These are phyloP conservation scores for Cacatua alba DNA, from an alignment of 2,113 vertebrate species.

Conservation along the genomic window DNA sequence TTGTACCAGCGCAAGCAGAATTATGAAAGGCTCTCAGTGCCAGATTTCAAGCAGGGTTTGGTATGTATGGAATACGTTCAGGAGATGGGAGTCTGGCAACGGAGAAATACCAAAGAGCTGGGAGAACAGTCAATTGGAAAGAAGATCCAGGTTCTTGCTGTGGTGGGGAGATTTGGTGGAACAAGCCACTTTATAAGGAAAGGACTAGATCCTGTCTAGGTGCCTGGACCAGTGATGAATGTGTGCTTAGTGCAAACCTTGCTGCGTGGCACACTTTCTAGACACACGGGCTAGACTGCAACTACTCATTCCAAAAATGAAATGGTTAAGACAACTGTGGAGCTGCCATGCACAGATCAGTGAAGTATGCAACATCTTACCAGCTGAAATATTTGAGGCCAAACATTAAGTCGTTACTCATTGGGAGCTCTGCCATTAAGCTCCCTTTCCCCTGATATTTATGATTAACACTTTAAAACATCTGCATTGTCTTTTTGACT, in stretches of 20 bases:
- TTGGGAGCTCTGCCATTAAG: background rate
- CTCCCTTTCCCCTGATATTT: slow-evolving; percentile 19
- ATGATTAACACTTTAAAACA: slow-evolving; percentile 49
- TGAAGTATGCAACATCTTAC: background rate
- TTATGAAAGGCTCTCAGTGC: background rate
- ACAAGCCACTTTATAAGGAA: background rate
- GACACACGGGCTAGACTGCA: background rate
- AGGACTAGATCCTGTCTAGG: background rate
- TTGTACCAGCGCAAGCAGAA: background rate
- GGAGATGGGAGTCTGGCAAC: background rate
- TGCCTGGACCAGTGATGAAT: background rate
- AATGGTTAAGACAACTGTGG: background rate
- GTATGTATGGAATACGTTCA: background rate
- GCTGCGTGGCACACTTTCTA: background rate
- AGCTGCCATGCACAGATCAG: background rate
- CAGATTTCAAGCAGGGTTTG: background rate
- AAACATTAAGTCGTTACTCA: slow-evolving; percentile 18
- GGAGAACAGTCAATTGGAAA: background rate
- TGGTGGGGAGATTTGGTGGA: background rate
- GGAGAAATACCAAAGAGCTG: background rate
- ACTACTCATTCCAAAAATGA: background rate
- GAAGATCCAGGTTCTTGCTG: background rate
- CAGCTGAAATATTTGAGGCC: slow-evolving; percentile 35
- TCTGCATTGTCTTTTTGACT: slow-evolving; percentile 39
- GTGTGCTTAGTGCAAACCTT: background rate